Evolutionary conservation across 2,888 invertebrate genomes (phyloP).

Genomic region (Galeruca laticollis): DNA sequence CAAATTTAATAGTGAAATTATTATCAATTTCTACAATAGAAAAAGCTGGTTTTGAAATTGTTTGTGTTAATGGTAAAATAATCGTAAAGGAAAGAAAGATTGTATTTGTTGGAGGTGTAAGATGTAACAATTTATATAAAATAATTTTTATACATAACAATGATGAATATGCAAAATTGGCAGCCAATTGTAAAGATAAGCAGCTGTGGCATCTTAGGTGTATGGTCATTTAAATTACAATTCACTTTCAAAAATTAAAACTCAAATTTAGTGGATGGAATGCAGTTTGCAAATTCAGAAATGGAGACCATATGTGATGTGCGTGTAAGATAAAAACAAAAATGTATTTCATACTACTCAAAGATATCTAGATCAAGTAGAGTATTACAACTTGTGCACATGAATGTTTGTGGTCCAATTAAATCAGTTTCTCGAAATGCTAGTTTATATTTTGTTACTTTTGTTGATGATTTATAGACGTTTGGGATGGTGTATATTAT

Average conservation of each 20-base stretch:
- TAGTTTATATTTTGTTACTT: no score
- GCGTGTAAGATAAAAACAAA: background rate
- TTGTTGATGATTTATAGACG: no score
- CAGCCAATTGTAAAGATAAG: background rate
- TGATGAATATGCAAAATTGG: slow-evolving; percentile 17
- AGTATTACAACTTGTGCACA: background rate
- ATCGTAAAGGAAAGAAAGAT: slow-evolving; percentile 27
- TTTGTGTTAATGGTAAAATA: slow-evolving; percentile 27
- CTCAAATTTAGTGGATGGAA: background rate
- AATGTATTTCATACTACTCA: background rate
- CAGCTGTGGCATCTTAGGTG: slow-evolving; percentile 6
- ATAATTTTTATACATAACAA: slow-evolving; percentile 29
- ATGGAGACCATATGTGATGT: slow-evolving; percentile 8
- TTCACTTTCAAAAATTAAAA: slow-evolving; percentile 5
- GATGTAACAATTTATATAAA: no score
- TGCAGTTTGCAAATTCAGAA: slow-evolving; percentile 8
- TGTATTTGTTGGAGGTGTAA: no score
- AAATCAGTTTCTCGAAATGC: no score
- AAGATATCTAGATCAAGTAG: background rate
- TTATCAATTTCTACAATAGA: slow-evolving; percentile 15
- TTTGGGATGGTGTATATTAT: no score
- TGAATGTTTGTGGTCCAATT: no score
- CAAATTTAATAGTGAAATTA: slow-evolving; percentile 27
- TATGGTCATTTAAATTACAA: slow-evolving; percentile 24
- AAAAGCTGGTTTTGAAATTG: slow-evolving; percentile 28